Conservation (phyloP, 1,140 invertebrate genomes). For the Zophobas morio region DNA sequence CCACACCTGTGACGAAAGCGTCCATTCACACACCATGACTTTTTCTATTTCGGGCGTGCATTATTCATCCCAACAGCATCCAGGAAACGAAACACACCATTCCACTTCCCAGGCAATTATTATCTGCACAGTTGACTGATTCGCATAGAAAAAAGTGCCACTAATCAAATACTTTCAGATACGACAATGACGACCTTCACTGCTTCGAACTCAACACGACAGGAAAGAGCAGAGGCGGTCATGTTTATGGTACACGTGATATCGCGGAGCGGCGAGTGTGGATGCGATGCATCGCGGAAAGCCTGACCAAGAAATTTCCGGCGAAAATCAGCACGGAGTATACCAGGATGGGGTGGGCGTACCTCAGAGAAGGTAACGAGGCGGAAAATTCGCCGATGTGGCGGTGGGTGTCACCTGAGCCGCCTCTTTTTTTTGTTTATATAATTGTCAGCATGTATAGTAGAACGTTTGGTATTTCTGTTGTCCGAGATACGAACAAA, state of each 20-base stretch:
- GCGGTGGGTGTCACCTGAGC: no score
- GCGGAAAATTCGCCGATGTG: no score
- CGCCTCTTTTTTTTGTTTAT: no score
- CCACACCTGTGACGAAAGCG: no score
- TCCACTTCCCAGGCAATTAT: slow-evolving; percentile 13
- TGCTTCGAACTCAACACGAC: slow-evolving; percentile 73
- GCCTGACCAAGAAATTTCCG: slow-evolving; percentile 74
- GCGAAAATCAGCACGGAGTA: slow-evolving; percentile 73
- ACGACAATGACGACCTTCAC: slow-evolving; percentile 72
- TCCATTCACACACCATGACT: no score
- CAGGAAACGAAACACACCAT: slow-evolving; percentile 1
- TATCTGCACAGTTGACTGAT: slow-evolving; percentile 14
- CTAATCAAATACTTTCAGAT: slow-evolving; percentile 64
- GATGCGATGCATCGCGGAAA: slow-evolving; percentile 79
- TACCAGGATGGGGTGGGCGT: slow-evolving; percentile 77
- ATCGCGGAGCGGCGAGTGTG: slow-evolving; percentile 74
- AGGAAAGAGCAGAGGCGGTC: slow-evolving; percentile 68
- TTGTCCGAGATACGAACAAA: no score
- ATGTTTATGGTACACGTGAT: slow-evolving; percentile 72
- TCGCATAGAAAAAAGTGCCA: slow-evolving; percentile 58
- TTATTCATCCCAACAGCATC: background rate
- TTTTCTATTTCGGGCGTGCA: no score
- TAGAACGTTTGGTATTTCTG: no score
- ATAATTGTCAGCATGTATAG: no score
- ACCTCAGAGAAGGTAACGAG: slow-evolving; percentile 73